A percentile compares a stretch with the other conserved stretches of the same genome.
Conservation (phyloP, 2,113 vertebrate species). For the Muntiacus reevesi region DNA sequence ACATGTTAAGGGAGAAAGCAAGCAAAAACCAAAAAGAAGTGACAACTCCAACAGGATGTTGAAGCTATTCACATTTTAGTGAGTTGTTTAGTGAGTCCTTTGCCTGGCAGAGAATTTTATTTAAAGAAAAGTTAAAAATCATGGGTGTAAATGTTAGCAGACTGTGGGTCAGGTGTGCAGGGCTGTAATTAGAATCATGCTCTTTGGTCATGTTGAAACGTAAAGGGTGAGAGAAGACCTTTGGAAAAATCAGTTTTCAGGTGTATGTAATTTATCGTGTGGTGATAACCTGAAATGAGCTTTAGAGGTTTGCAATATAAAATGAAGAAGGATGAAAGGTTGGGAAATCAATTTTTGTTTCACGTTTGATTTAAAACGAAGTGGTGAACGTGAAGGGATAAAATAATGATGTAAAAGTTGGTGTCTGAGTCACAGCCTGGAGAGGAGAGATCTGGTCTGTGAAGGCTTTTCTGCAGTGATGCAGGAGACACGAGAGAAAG, state of each 20-base stretch:
- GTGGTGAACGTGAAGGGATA: not conserved
- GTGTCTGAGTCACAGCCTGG: not conserved
- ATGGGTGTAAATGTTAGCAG: not conserved
- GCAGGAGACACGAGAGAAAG: not conserved
- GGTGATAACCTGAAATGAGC: not conserved
- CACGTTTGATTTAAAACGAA: constrained; percentile 26
- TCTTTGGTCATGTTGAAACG: not conserved
- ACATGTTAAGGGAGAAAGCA: not conserved
- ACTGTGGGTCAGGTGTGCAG: not conserved
- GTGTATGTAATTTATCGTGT: not conserved
- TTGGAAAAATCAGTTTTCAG: constrained; percentile 11
- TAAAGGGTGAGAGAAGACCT: not conserved
- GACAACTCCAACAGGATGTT: not conserved
- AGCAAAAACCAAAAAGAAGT: not conserved
- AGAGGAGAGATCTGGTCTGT: not conserved
- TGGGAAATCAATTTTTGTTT: not conserved
- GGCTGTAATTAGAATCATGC: not conserved
- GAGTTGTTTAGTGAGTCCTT: not conserved
- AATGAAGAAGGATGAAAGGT: not conserved
- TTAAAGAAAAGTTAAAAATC: not conserved
- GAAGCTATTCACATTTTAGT: not conserved
- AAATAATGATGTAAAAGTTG: constrained; percentile 21
- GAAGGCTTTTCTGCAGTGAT: not conserved
- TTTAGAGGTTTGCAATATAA: not conserved
- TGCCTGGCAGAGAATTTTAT: constrained; percentile 8